These are phyloP conservation scores for Cebuella pygmaea DNA, from an alignment of 2,797 vertebrate genomes.

Conservation along the genomic window DNA sequence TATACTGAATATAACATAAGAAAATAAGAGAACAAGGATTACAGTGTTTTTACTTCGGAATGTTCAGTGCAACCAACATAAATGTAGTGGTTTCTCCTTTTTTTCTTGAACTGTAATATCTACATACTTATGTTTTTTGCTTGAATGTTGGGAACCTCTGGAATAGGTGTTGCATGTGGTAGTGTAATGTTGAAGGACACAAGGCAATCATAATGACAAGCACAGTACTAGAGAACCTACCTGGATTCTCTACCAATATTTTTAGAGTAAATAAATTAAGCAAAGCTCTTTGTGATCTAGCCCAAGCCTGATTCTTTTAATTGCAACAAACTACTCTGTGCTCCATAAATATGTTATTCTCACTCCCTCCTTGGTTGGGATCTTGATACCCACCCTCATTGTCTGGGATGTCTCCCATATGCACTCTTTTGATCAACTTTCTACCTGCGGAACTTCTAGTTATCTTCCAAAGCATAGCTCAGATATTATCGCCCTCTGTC, in stretches of 20 bases:
- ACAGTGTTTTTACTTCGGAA: not conserved
- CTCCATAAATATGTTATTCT: not conserved
- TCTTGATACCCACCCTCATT: not conserved
- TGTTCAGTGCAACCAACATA: not conserved
- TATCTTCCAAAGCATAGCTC: not conserved
- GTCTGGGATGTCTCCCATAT: too few relatives aligned
- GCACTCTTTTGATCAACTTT: not conserved
- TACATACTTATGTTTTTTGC: not conserved
- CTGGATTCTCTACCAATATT: not conserved
- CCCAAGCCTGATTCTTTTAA: not conserved
- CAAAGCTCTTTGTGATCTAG: not conserved
- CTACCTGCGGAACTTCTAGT: not conserved
- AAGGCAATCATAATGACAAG: not conserved
- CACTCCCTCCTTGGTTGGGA: not conserved
- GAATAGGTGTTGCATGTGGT: not conserved
- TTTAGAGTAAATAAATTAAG: not conserved
- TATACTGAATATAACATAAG: not conserved
- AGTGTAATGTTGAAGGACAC: not conserved
- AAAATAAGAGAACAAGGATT: not conserved
- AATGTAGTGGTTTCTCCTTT: not conserved
- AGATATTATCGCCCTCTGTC: not conserved
- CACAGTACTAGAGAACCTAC: not conserved
- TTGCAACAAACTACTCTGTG: not conserved
- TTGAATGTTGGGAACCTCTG: not conserved
- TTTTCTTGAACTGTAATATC: not conserved